phyloP scores from a whole-genome alignment of 2,888 invertebrate species.

The Matsumyia berberina region DNA sequence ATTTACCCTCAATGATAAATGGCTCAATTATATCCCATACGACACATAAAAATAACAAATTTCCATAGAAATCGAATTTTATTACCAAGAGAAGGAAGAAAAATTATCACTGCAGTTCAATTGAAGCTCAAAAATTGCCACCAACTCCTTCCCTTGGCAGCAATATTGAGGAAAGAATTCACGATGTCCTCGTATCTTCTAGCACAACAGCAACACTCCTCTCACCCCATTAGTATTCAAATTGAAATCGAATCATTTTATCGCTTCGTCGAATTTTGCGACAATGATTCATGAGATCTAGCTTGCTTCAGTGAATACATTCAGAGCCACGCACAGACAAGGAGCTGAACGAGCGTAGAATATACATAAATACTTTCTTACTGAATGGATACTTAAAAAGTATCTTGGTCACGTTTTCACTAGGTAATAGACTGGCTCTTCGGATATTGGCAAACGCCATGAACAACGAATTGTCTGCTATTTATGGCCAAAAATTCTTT shows the following conservation, averaged over 20 bases:
- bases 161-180: constrained; percentile 27
- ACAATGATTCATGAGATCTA: constrained; percentile 66
- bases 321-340: constrained; percentile 26
- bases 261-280: constrained; percentile 68
- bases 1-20: constrained; percentile 49
- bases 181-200: constrained; percentile 34
- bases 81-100: constrained; percentile 38
- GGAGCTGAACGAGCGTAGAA: constrained; percentile 23
- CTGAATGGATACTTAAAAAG: constrained; percentile 46
- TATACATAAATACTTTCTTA: constrained; percentile 34
- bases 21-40: constrained; percentile 53
- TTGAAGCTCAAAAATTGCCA: constrained; percentile 42
- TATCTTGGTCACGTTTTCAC: constrained; percentile 41
- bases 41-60: constrained; percentile 45
- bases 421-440: constrained; percentile 51
- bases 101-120: constrained; percentile 71
- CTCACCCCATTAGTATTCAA: constrained; percentile 52
- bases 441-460: constrained; percentile 41
- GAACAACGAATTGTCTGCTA: constrained; percentile 56
- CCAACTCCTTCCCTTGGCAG: constrained; percentile 18
- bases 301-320: constrained; percentile 51
- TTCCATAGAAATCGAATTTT: constrained; percentile 63
- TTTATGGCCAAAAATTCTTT: constrained; percentile 53
- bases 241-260: constrained; percentile 74
- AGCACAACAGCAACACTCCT: constrained; percentile 19